Base-by-base conservation (phyloP, 2,888 invertebrate species). In the Carcina quercana region DNA sequence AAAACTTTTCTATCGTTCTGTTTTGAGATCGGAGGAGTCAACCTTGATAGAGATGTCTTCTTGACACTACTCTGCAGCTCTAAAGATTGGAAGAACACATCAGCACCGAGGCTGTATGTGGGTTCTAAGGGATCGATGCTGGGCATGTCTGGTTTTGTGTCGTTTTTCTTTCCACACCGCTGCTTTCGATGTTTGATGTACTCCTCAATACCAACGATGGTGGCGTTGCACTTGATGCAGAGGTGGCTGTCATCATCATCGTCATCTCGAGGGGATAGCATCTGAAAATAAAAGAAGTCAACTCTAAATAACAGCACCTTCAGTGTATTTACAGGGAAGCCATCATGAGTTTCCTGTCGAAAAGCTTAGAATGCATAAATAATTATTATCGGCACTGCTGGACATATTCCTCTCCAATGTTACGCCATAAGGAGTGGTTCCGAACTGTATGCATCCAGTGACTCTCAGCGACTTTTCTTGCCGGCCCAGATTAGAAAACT, bases 201-300 rank as follows among this genome's bases (percentile, higher is more conserved):
- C 63, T 92, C 92, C 24, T 92, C 91, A n/a, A 97, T 82, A 0
- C 96, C 96, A 20, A 89, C 74, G 38, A 96, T 90, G 2, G 95
- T 95, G 11, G 86, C 64, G 49, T 92, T 92, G 74, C 96, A 97
- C 59, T 92, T 93, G 53, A 96, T 89, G 72, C 96, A 97, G 41
- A 94, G 88, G 60, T 97, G 96, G 3, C 88, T 90, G 70, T 96
- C 95, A 32, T 94, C 92, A 28, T 94, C 91, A 34, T 90, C 91
- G 38, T 90, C 89, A 35, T 86, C 79, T 10, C 73, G 64, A 7
- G 75, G 76, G 5, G 78, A 82, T 52, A 88, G 82, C 87, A 87
- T 88, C 82, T 79, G 66, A 3, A 57, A 62, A 31, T n/a, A n/a
- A n/a, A n/a, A n/a, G n/a, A n/a, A n/a, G n/a, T n/a, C n/a, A n/a